Conservation (phyloP, 2,113 vertebrate genomes). For the Hippocampus zosterae region DNA sequence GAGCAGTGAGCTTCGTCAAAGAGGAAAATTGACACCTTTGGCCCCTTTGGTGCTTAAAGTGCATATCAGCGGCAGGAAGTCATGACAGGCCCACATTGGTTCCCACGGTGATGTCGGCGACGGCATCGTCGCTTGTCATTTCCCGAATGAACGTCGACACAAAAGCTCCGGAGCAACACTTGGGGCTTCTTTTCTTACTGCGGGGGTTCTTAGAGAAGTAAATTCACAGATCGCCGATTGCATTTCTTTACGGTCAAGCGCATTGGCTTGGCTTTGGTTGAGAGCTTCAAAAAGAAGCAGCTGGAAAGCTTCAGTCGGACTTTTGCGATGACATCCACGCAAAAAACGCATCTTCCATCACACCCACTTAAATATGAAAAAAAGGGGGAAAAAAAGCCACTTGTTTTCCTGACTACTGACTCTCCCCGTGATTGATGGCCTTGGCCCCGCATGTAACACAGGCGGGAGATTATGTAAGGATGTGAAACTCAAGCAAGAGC, state of each 20-base stretch:
- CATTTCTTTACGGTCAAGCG: neutral
- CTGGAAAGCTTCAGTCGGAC: slow-evolving; percentile 24
- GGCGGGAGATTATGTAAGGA: slow-evolving; percentile 34
- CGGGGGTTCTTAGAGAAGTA: neutral
- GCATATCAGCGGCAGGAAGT: slow-evolving; percentile 30
- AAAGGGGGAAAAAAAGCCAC: slow-evolving; percentile 26
- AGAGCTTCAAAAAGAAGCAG: slow-evolving; percentile 19
- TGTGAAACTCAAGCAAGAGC: slow-evolving; percentile 36
- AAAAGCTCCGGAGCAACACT: neutral
- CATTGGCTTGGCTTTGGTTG: neutral
- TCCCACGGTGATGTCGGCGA: slow-evolving; percentile 13
- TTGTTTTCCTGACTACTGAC: slow-evolving; percentile 42
- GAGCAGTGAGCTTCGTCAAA: neutral
- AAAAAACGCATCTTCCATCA: slow-evolving; percentile 53
- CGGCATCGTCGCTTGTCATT: slow-evolving; percentile 19
- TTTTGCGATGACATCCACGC: slow-evolving; percentile 43
- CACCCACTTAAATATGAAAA: slow-evolving; percentile 55
- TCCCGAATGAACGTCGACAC: slow-evolving; percentile 18
- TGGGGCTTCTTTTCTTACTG: too few species aligned
- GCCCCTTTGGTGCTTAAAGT: slow-evolving; percentile 10
- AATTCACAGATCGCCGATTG: neutral
- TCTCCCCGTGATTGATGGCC: slow-evolving; percentile 55
- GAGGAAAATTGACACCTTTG: neutral
- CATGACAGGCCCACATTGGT: slow-evolving; percentile 2
- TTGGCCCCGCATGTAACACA: slow-evolving; percentile 35